Percentiles rank a stretch among this genome's conserved stretches.
Evolutionary conservation across 1,140 invertebrate genomes (phyloP).

Genomic region (Bombus sibiricus): DNA sequence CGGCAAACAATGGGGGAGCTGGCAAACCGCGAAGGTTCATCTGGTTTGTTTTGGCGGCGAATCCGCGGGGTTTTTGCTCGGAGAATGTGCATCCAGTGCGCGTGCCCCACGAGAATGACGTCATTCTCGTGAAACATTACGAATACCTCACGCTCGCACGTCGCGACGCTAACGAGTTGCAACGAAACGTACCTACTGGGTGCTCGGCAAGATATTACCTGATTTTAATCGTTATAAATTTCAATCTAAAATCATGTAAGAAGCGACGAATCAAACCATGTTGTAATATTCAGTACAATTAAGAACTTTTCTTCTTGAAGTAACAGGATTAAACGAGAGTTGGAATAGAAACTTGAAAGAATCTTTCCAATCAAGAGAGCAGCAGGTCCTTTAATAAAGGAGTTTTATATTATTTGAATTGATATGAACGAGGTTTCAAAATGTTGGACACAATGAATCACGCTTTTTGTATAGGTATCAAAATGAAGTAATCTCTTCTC

Average conservation of each 20-base stretch:
- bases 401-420: background rate
- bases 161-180: background rate
- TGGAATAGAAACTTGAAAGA: background rate
- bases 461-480: background rate
- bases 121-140: conserved; percentile 28
- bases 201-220: background rate
- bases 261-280: background rate
- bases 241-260: background rate
- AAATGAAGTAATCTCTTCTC: background rate
- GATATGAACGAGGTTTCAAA: background rate
- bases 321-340: no score
- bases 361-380: background rate
- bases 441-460: background rate
- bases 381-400: no score
- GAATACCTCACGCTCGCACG: background rate
- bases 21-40: conserved; percentile 11
- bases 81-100: background rate
- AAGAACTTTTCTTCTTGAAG: no score
- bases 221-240: background rate
- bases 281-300: background rate
- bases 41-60: conserved; percentile 30
- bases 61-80: conserved; percentile 27
- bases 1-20: background rate
- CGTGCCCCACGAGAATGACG: conserved; percentile 16
- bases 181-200: background rate